A percentile compares a stretch with the other conserved stretches of the same genome.
Conservation (phyloP, 2,797 vertebrate species). For the Sebastes goodei region DNA sequence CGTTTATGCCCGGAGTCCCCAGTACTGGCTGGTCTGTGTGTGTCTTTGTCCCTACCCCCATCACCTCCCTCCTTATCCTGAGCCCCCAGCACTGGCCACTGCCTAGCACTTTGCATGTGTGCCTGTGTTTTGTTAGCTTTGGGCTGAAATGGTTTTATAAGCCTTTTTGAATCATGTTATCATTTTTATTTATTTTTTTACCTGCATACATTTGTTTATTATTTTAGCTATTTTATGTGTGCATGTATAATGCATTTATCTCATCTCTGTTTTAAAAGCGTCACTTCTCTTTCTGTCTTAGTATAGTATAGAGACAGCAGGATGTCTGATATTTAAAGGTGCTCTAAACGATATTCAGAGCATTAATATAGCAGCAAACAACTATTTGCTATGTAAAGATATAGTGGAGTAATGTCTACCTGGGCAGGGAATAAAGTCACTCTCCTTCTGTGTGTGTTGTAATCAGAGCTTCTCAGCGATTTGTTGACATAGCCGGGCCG, state of each 20-base stretch:
- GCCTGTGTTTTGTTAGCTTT: slow-evolving; percentile 19
- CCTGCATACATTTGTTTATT: neutral
- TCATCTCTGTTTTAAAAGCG: neutral
- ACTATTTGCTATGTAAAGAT: too few species aligned
- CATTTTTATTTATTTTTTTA: neutral
- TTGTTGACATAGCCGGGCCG: too few species aligned
- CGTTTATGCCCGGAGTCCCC: slow-evolving; percentile 57
- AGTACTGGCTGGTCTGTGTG: slow-evolving; percentile 17
- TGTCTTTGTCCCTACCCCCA: slow-evolving; percentile 49
- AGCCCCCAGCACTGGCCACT: slow-evolving; percentile 44
- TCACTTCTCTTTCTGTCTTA: neutral
- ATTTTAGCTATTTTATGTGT: neutral
- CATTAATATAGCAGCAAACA: too few species aligned
- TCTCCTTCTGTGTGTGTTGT: too few species aligned
- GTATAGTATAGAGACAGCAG: neutral
- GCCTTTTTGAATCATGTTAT: neutral
- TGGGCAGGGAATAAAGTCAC: too few species aligned
- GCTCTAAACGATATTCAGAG: too few species aligned
- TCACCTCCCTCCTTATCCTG: slow-evolving; percentile 56
- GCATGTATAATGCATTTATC: neutral
- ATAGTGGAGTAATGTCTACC: too few species aligned
- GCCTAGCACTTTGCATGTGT: slow-evolving; percentile 1
- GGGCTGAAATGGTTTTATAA: slow-evolving; percentile 14
- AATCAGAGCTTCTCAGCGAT: too few species aligned
- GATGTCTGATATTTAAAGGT: neutral